Conservation (phyloP, 2,888 invertebrate species). For the Elysia crispata region DNA sequence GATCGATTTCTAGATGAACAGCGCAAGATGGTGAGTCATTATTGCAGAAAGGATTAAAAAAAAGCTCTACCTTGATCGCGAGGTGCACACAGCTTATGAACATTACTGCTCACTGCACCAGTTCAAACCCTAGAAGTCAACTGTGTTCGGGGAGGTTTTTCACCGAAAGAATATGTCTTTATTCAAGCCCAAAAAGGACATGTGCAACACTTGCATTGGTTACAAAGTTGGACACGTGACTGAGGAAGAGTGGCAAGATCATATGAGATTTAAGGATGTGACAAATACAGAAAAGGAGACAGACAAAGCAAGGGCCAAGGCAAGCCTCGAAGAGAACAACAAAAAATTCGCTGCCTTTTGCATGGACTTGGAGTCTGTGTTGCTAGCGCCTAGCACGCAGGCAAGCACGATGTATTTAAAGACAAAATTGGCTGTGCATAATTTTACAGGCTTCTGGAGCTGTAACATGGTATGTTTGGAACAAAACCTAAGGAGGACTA, state of each 20-base stretch:
- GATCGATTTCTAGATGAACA: too few species aligned
- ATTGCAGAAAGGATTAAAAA: too few species aligned
- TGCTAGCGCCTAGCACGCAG: slow-evolving; percentile 13
- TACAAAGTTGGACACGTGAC: too few species aligned
- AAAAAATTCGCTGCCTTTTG: not conserved
- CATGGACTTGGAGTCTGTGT: slow-evolving; percentile 29
- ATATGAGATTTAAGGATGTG: slow-evolving; percentile 13
- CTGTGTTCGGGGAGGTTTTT: not conserved
- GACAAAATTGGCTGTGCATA: slow-evolving; percentile 33
- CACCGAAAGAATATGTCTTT: slow-evolving; percentile 26
- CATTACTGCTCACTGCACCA: not conserved
- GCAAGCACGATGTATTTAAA: slow-evolving; percentile 39
- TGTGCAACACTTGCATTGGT: slow-evolving; percentile 29
- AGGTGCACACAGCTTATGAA: too few species aligned
- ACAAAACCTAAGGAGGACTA: slow-evolving; percentile 28
- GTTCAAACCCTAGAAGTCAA: not conserved
- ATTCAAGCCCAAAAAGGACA: slow-evolving; percentile 37
- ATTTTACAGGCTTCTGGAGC: slow-evolving; percentile 26
- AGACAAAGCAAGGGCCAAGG: not conserved
- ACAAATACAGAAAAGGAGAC: not conserved
- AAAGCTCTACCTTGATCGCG: too few species aligned
- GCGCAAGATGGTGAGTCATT: too few species aligned
- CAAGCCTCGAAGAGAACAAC: too few species aligned
- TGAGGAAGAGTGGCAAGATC: slow-evolving; percentile 5
- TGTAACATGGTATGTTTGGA: too few species aligned